Evolutionary conservation across 2,797 vertebrate species (phyloP).

Genomic region (Microcaecilia unicolor): DNA sequence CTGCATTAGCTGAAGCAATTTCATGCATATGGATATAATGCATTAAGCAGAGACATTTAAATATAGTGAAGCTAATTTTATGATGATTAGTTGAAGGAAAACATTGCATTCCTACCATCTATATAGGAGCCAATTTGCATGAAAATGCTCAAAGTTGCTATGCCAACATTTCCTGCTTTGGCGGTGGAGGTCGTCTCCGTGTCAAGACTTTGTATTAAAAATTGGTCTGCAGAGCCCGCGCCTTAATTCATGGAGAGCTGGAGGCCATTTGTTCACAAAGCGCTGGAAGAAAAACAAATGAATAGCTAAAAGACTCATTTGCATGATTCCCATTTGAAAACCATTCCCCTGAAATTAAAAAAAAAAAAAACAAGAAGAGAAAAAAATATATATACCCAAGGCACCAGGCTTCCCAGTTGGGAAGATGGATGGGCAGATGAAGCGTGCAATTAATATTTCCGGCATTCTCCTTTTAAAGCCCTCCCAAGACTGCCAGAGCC

Average conservation of each 20-base stretch:
- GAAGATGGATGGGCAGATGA: conserved; percentile 71
- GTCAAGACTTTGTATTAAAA: conserved; percentile 79
- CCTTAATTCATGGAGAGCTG: conserved; percentile 71
- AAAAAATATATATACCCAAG: too few relatives aligned
- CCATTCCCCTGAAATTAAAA: conserved; percentile 70
- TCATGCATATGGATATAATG: conserved; percentile 98
- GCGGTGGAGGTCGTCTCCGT: conserved; percentile 68
- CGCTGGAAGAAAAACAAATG: conserved; percentile 78
- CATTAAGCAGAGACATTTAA: conserved; percentile 90
- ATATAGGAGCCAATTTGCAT: conserved; percentile 77
- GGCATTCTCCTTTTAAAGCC: conserved; percentile 64
- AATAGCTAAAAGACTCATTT: conserved; percentile 86
- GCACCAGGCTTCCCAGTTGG: conserved; percentile 57
- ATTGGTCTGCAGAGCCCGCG: conserved; percentile 73
- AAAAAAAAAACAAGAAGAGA: too few relatives aligned
- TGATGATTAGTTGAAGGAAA: conserved; percentile 97
- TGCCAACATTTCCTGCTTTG: conserved; percentile 72
- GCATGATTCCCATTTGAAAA: conserved; percentile 73
- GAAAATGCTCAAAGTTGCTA: conserved; percentile 77
- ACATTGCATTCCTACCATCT: conserved; percentile 65
- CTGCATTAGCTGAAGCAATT: conserved; percentile 96
- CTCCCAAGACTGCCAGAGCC: too few relatives aligned
- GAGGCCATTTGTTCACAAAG: conserved; percentile 72
- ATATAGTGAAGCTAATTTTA: conserved; percentile 98
- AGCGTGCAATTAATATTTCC: conserved; percentile 68